Conservation (phyloP, 2,797 vertebrate genomes). For the Poecile montanus region DNA sequence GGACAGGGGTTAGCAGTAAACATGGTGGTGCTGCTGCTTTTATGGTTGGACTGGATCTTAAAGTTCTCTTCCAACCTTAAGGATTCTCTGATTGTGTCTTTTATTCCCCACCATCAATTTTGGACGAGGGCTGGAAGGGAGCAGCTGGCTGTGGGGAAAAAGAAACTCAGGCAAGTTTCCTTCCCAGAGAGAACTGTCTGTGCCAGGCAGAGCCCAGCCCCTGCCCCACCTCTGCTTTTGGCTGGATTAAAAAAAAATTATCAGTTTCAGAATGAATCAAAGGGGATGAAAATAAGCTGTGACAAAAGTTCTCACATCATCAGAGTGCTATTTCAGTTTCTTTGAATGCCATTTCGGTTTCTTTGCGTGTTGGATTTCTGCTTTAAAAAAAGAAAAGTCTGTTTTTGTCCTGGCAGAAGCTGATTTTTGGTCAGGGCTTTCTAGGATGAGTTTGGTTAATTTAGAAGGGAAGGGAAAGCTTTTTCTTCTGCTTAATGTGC, state of each 20-base stretch:
- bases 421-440: not conserved
- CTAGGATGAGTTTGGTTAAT: not conserved
- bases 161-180: conserved; percentile 28
- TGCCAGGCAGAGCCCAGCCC: not conserved
- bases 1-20: not conserved
- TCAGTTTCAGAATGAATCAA: conserved; percentile 58
- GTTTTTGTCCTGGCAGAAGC: not conserved
- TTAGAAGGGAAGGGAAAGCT: not conserved
- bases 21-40: not conserved
- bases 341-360: conserved; percentile 12
- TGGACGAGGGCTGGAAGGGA: not conserved
- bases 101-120: not conserved
- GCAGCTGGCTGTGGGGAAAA: not conserved
- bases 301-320: conserved; percentile 8
- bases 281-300: conserved; percentile 36
- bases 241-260: not conserved
- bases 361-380: conserved; percentile 8
- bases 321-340: conserved; percentile 35
- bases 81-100: not conserved
- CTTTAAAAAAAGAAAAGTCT: not conserved
- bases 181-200: not conserved
- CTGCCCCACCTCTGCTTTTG: not conserved
- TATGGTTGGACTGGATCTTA: not conserved
- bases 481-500: not conserved
- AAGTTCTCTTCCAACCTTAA: not conserved